Evolutionary conservation across 2,113 vertebrate species (phyloP).

Genomic region (Halcyon senegalensis): DNA sequence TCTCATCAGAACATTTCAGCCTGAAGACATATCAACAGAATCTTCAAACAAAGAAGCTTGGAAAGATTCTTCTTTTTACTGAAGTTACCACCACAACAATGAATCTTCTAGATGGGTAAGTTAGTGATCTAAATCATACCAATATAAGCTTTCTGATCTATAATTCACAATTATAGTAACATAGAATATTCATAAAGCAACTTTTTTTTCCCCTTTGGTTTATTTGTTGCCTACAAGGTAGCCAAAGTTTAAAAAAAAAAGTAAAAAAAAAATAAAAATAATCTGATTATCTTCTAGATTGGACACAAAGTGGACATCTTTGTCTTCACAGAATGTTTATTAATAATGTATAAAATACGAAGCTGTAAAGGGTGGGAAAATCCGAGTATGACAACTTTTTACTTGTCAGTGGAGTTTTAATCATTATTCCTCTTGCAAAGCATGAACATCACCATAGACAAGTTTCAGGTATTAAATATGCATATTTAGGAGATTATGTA

Average conservation of each 20-base stretch:
- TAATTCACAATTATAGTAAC: neutral
- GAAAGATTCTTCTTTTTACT: conserved; percentile 83
- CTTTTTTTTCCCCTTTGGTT: neutral
- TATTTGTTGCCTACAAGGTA: neutral
- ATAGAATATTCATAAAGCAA: rapidly evolving
- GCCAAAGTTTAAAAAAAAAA: neutral
- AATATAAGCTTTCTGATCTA: rapidly evolving
- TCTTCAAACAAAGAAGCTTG: conserved; percentile 82
- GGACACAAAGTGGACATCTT: neutral
- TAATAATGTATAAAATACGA: neutral
- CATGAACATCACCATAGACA: neutral
- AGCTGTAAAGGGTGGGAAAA: neutral
- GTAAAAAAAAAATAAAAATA: no score
- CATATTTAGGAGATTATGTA: neutral
- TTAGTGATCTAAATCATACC: neutral
- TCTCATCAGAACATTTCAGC: conserved; percentile 79
- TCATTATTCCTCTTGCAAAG: neutral
- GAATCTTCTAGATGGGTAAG: conserved; percentile 92
- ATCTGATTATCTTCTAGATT: neutral
- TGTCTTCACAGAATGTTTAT: neutral
- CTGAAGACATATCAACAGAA: conserved; percentile 81
- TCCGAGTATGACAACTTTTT: neutral
- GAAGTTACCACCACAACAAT: conserved; percentile 89
- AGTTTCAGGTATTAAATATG: neutral
- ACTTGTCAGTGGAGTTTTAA: neutral